Percentiles rank a stretch among this genome's conserved stretches.
Evolutionary conservation across 2,113 vertebrate genomes (phyloP).

Genomic region (Nerophis lumbriciformis): DNA sequence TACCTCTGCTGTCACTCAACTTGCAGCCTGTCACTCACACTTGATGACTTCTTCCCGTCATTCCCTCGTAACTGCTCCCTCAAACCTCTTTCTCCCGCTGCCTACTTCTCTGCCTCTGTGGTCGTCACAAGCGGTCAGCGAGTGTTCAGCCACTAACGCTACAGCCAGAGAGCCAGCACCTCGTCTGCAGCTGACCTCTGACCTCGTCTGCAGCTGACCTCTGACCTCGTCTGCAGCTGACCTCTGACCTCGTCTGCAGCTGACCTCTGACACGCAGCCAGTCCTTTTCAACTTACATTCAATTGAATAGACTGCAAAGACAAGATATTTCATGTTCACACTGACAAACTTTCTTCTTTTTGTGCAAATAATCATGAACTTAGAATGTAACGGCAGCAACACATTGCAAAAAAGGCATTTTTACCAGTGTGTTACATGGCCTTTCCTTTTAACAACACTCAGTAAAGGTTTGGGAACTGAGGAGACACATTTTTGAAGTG

Average conservation of each 20-base stretch:
- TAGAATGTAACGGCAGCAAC: too few relatives aligned
- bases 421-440: too few relatives aligned
- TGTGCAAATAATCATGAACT: too few relatives aligned
- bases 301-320: too few relatives aligned
- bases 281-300: too few relatives aligned
- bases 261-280: constrained; percentile 37
- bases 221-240: too few relatives aligned
- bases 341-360: too few relatives aligned
- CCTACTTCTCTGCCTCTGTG: constrained; percentile 6
- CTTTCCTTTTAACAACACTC: too few relatives aligned
- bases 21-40: background rate
- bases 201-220: constrained; percentile 10
- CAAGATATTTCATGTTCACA: too few relatives aligned
- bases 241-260: background rate
- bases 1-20: background rate
- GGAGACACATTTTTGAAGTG: too few relatives aligned
- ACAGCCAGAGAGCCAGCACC: constrained; percentile 20
- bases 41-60: background rate
- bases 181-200: constrained; percentile 8
- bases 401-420: too few relatives aligned
- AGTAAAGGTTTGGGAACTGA: too few relatives aligned
- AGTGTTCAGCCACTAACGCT: constrained; percentile 26
- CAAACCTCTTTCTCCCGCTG: background rate
- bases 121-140: constrained; percentile 28
- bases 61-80: background rate